Conservation (phyloP, 2,113 vertebrate genomes). For the Regulus satrapa region DNA sequence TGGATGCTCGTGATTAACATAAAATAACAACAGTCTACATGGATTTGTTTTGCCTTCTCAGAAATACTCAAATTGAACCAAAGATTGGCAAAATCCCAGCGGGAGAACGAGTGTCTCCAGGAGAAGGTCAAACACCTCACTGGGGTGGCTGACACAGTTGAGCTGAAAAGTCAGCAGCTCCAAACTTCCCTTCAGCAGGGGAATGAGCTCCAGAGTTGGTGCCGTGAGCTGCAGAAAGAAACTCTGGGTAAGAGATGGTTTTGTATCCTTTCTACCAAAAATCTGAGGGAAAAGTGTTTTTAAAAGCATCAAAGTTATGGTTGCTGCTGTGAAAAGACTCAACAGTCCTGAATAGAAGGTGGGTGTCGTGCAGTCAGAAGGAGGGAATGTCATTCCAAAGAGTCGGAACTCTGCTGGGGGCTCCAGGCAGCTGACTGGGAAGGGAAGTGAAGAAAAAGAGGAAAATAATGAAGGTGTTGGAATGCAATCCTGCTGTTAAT, state of each 20-base stretch:
- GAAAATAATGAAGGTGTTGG: background rate
- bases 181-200: slow-evolving; percentile 68
- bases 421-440: background rate
- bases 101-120: slow-evolving; percentile 67
- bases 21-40: background rate
- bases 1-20: background rate
- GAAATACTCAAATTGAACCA: slow-evolving; percentile 72
- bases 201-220: slow-evolving; percentile 68
- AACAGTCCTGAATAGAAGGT: background rate
- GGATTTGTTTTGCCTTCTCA: slow-evolving; percentile 30
- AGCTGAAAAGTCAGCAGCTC: slow-evolving; percentile 69
- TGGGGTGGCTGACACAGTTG: slow-evolving; percentile 45
- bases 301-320: background rate
- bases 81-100: slow-evolving; percentile 59
- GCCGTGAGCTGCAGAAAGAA: slow-evolving; percentile 70
- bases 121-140: slow-evolving; percentile 70
- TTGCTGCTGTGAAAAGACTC: background rate
- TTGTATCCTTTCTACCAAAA: background rate
- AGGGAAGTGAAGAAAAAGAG: background rate
- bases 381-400: background rate
- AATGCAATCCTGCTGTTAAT: background rate
- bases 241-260: slow-evolving; percentile 70
- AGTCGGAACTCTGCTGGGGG: background rate
- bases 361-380: background rate
- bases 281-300: background rate